Conservation (phyloP, 1,140 invertebrate species). For the Meloidogyne floridensis region DNA sequence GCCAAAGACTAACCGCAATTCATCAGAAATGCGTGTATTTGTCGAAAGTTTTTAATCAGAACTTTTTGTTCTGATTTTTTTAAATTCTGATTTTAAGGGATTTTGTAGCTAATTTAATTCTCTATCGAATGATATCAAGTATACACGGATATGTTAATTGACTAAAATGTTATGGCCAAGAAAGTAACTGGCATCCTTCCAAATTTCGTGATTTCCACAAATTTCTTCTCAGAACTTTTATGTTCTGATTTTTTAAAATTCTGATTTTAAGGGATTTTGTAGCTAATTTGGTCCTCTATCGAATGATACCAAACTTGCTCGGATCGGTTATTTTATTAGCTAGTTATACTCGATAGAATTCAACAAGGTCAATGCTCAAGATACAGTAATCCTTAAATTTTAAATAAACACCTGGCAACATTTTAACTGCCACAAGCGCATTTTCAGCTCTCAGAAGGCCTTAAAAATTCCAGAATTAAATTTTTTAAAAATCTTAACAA, state of each 20-base stretch:
- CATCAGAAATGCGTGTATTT: neutral
- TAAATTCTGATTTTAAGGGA: neutral
- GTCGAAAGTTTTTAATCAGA: neutral
- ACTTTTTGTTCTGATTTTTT: neutral
- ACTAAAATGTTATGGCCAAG: too few species aligned
- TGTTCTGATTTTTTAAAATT: neutral
- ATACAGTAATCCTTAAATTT: neutral
- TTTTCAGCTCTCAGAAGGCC: conserved; percentile 65
- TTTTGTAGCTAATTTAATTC: neutral
- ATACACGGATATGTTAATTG: neutral
- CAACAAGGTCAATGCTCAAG: neutral
- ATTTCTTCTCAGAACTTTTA: too few species aligned
- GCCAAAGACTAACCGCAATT: neutral
- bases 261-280: neutral
- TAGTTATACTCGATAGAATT: neutral
- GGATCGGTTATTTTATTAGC: neutral
- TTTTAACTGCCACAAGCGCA: conserved; percentile 67
- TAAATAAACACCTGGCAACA: conserved; percentile 61
- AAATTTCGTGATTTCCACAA: too few species aligned
- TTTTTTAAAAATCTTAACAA: neutral
- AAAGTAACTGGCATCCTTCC: too few species aligned
- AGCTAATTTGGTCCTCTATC: neutral
- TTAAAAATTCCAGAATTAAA: conserved; percentile 31
- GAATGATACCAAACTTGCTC: neutral
- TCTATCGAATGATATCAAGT: neutral